These are phyloP conservation scores for Erebia palarica DNA, from an alignment of 2,888 invertebrate genomes.

Conservation along the genomic window DNA sequence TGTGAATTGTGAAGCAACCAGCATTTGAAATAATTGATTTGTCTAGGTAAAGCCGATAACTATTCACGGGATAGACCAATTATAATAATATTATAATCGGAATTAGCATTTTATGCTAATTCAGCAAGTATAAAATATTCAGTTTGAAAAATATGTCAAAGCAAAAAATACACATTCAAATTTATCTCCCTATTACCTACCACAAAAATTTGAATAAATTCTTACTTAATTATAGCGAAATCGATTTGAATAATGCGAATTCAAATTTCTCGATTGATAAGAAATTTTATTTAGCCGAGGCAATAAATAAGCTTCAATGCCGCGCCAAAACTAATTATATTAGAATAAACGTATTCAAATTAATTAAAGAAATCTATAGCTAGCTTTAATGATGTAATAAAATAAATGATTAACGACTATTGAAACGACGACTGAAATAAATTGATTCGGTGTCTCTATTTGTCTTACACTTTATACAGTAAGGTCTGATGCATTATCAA, in stretches of 20 bases:
- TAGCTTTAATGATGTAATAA: slow-evolving; percentile 9
- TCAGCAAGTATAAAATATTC: background rate
- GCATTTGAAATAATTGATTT: too few relatives aligned
- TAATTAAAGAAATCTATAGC: slow-evolving; percentile 32
- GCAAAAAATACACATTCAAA: background rate
- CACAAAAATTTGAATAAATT: slow-evolving; percentile 11
- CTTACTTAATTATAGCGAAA: slow-evolving; percentile 36
- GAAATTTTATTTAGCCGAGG: slow-evolving; percentile 30
- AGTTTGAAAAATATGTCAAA: background rate
- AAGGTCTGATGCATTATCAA: too few relatives aligned
- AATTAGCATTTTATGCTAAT: too few relatives aligned
- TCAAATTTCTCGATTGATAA: slow-evolving; percentile 27
- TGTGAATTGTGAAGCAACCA: too few relatives aligned
- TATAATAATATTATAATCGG: too few relatives aligned
- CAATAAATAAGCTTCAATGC: slow-evolving; percentile 32
- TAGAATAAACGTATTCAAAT: slow-evolving; percentile 32
- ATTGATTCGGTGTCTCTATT: background rate
- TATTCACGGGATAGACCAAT: too few relatives aligned
- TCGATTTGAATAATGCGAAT: slow-evolving; percentile 30
- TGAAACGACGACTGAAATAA: too few relatives aligned
- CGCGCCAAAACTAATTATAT: slow-evolving; percentile 28
- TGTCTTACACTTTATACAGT: background rate
- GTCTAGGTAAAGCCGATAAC: too few relatives aligned
- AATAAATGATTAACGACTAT: slow-evolving; percentile 7
- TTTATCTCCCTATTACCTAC: background rate